Percentiles rank a stretch among this genome's conserved stretches.
Evolutionary conservation across 1,140 invertebrate genomes (phyloP).

Genomic region (Probaryconus sp.): DNA sequence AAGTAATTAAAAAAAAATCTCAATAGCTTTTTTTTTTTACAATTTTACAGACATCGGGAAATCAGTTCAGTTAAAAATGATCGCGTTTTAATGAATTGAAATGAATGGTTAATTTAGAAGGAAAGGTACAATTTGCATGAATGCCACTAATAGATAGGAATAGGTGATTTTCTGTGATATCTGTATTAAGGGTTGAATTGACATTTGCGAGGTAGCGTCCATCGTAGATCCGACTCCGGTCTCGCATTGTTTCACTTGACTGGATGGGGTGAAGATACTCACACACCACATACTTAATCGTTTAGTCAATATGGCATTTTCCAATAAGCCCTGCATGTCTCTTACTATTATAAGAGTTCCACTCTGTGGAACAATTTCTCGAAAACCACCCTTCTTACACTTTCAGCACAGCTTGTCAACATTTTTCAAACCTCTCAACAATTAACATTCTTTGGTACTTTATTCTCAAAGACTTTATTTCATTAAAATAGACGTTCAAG

Average conservation of each 20-base stretch:
- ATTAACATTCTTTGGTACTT: slow-evolving; percentile 42
- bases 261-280: slow-evolving; percentile 54
- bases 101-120: slow-evolving; percentile 9
- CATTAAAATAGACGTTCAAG: no score
- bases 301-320: slow-evolving; percentile 57
- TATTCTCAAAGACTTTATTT: no score
- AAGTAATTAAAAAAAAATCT: no score
- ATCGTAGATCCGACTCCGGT: slow-evolving; percentile 33
- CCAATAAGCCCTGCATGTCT: slow-evolving; percentile 52
- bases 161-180: not conserved
- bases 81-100: no score
- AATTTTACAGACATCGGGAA: no score
- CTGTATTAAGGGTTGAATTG: slow-evolving; percentile 36
- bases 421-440: slow-evolving; percentile 34
- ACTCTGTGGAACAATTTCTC: slow-evolving; percentile 29
- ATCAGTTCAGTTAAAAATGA: no score
- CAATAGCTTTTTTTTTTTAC: no score
- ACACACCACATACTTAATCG: slow-evolving; percentile 52
- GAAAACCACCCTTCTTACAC: slow-evolving; percentile 37
- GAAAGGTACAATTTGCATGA: not conserved
- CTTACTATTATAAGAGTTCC: slow-evolving; percentile 45
- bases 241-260: slow-evolving; percentile 45
- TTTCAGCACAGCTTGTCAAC: slow-evolving; percentile 39
- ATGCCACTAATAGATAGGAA: no score
- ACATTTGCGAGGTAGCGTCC: slow-evolving; percentile 40